phyloP scores from a whole-genome alignment of 2,888 invertebrate genomes.

The Drosophila putrida region DNA sequence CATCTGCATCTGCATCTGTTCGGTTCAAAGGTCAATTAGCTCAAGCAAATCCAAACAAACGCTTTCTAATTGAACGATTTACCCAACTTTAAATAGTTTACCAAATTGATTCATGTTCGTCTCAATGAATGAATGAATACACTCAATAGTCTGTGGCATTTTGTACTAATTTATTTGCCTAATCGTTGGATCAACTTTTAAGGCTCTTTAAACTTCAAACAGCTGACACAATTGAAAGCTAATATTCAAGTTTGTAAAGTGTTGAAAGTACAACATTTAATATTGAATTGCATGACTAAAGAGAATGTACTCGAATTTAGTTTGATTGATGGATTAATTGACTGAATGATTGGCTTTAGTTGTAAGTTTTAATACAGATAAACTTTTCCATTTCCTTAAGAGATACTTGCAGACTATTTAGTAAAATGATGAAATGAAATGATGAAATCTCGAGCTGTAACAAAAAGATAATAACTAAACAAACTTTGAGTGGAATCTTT shows the following conservation, averaged over 20 bases:
- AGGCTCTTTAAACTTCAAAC: not conserved
- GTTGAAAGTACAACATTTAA: too few species aligned
- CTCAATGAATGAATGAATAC: slow-evolving; percentile 6
- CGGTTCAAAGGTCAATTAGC: slow-evolving; percentile 34
- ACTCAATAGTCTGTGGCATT: not conserved
- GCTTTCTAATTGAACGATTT: slow-evolving; percentile 20
- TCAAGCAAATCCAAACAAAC: slow-evolving; percentile 9
- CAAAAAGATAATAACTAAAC: too few species aligned
- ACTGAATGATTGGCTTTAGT: not conserved
- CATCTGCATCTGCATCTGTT: slow-evolving; percentile 18
- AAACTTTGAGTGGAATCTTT: too few species aligned
- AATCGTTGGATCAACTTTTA: slow-evolving; percentile 1
- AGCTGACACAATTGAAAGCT: not conserved
- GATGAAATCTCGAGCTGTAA: too few species aligned
- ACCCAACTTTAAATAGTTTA: slow-evolving; percentile 4
- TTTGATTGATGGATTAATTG: not conserved
- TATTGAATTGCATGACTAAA: too few species aligned
- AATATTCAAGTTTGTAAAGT: not conserved
- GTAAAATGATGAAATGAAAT: too few species aligned
- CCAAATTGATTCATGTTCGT: slow-evolving; percentile 9
- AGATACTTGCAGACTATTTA: too few species aligned
- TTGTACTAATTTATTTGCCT: not conserved
- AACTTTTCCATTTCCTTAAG: too few species aligned
- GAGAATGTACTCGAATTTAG: not conserved
- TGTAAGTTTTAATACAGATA: too few species aligned